Percentiles rank a stretch among this genome's conserved stretches.
These are phyloP conservation scores for Psilopogon haemacephalus DNA, from an alignment of 2,113 vertebrate genomes.

Conservation along the genomic window DNA sequence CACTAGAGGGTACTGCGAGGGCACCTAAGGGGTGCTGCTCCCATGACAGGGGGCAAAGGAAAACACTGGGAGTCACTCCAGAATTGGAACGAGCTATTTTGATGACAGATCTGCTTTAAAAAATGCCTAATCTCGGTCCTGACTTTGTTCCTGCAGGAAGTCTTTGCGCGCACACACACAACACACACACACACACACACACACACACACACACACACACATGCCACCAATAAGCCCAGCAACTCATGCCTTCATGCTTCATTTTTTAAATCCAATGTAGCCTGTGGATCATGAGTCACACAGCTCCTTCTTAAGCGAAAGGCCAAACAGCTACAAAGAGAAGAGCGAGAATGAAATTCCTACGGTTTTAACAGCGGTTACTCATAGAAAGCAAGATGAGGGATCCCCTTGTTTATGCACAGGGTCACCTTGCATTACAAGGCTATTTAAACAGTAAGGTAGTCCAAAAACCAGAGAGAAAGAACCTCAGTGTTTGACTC, in stretches of 20 bases:
- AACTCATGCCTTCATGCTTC: background rate
- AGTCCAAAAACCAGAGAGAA: background rate
- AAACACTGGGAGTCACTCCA: accelerated
- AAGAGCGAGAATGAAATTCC: background rate
- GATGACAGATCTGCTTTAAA: background rate
- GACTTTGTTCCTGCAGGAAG: background rate
- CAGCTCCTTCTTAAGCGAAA: background rate
- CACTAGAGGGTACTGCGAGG: background rate
- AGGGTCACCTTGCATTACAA: accelerated
- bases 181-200: background rate
- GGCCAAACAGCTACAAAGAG: background rate
- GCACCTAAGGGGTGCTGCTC: background rate
- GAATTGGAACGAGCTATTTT: background rate
- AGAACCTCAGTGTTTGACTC: background rate
- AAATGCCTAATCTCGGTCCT: background rate
- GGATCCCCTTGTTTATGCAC: background rate
- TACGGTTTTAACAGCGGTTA: background rate
- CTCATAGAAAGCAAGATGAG: background rate
- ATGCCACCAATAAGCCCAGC: background rate
- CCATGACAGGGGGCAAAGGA: background rate
- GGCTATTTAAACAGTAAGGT: background rate
- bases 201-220: background rate
- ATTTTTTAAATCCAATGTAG: background rate
- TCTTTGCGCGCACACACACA: background rate
- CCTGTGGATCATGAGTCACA: background rate